Base-by-base conservation (phyloP, 2,888 invertebrate species). In the Dascillus cervinus region DNA sequence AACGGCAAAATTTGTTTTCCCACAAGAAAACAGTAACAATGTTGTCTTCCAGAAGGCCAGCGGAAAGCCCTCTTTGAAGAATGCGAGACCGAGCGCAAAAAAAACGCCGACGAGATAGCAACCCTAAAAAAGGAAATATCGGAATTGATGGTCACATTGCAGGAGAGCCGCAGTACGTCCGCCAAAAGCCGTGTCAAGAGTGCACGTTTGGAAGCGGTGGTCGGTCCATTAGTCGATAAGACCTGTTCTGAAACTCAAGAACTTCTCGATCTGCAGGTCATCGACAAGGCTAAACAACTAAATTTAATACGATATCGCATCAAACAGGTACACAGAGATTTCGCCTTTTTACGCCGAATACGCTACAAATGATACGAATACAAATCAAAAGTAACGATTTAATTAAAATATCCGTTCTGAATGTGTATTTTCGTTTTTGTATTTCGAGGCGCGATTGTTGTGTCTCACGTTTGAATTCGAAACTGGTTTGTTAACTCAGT, bases 1-100 rank as follows among this genome's bases (percentile, higher is more conserved):
- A n/a, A n/a, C n/a, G n/a, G n/a, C n/a, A n/a, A n/a, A n/a, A n/a
- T n/a, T n/a, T n/a, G n/a, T n/a, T n/a, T n/a, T n/a, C n/a, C n/a
- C n/a, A n/a, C n/a, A n/a, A n/a, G n/a, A n/a, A n/a, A n/a, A n/a
- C n/a, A n/a, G n/a, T n/a, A n/a, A n/a, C n/a, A n/a, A n/a, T n/a
- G n/a, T n/a, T 37, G 35, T 35, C 34, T 59, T 58, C 3, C 52
- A 86, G 88, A 88, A 75, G 87, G 88, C 5, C 87, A 87, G 66
- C 75, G 87, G 47, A 86, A 85, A 52, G 87, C 88, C 0, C 75
- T 82, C 37, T 83, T 77, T 48, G 87, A 87, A 58, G 84, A 86
- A 57, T 82, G 80, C 60, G 83, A 85, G 52, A 74, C 77, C 3
- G 82, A 82, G 53, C 79, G 77, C 44, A 78, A 78, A 49, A 73